Evolutionary conservation across 2,888 invertebrate species (phyloP).

Genomic region (Sesamia inferens): DNA sequence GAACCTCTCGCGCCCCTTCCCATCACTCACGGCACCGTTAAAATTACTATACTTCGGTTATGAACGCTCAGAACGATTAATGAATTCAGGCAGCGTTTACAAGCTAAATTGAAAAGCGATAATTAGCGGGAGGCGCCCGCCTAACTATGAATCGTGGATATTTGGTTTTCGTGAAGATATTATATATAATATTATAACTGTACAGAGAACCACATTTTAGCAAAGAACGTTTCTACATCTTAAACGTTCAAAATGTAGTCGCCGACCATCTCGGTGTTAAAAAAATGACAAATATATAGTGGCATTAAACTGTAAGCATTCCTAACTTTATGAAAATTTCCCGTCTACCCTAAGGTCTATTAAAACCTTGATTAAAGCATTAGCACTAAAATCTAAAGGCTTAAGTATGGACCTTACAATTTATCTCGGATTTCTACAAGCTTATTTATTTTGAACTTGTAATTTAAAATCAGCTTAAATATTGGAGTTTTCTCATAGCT

Average conservation of each 20-base stretch:
- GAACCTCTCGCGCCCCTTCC: constrained; percentile 59
- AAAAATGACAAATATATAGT: too few relatives aligned
- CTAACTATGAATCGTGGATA: constrained; percentile 26
- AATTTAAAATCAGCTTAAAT: neutral
- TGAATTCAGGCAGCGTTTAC: constrained; percentile 56
- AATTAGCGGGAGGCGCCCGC: constrained; percentile 12
- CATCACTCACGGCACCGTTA: constrained; percentile 62
- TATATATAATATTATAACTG: neutral
- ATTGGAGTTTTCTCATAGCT: neutral
- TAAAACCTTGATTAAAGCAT: neutral
- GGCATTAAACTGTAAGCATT: too few relatives aligned
- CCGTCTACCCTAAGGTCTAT: too few relatives aligned
- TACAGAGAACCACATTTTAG: neutral
- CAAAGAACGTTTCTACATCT: too few relatives aligned
- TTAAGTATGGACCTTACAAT: neutral
- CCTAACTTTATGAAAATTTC: too few relatives aligned
- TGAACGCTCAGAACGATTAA: constrained; percentile 61
- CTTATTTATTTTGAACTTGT: neutral
- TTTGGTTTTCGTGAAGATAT: constrained; percentile 1
- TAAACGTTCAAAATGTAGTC: too few relatives aligned
- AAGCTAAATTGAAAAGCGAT: constrained; percentile 30
- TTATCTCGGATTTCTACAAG: neutral
- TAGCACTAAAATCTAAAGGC: neutral
- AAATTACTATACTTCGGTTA: constrained; percentile 64
- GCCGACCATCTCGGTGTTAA: too few relatives aligned